A percentile compares a stretch with the other conserved stretches of the same genome.
Evolutionary conservation across 2,113 vertebrate species (phyloP).

Genomic region (Dendropsophus ebraccatus): DNA sequence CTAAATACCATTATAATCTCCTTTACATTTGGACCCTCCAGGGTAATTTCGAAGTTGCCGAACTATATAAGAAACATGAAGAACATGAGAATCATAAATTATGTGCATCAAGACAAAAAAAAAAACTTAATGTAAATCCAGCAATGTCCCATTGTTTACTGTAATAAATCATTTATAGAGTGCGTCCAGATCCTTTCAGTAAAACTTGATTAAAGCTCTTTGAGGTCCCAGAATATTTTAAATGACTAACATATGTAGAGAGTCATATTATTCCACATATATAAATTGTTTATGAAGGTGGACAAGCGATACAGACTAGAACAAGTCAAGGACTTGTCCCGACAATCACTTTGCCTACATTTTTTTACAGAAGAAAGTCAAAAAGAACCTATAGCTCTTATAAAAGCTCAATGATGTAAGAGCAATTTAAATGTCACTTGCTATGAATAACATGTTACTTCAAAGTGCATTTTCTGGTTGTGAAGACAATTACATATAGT

Average conservation of each 20-base stretch:
- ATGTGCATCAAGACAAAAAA: background rate
- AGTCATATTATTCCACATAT: background rate
- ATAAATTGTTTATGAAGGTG: slow-evolving; percentile 7
- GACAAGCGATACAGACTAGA: slow-evolving; percentile 4
- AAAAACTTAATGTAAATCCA: background rate
- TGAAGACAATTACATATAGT: slow-evolving; percentile 31
- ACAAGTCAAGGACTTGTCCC: slow-evolving; percentile 41
- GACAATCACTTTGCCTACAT: slow-evolving; percentile 18
- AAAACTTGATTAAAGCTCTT: background rate
- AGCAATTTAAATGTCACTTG: slow-evolving; percentile 47
- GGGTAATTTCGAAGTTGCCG: background rate
- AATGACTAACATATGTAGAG: slow-evolving; percentile 12
- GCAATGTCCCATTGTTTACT: background rate
- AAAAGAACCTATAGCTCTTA: slow-evolving; percentile 4
- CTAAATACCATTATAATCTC: background rate
- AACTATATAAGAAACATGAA: background rate
- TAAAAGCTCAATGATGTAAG: slow-evolving; percentile 36
- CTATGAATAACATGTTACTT: slow-evolving; percentile 24
- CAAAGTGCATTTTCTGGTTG: slow-evolving; percentile 37
- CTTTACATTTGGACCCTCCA: background rate
- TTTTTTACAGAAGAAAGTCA: slow-evolving; percentile 31
- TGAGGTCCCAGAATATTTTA: background rate
- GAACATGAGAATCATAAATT: background rate
- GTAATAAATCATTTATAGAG: slow-evolving; percentile 27
- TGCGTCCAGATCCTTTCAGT: slow-evolving; percentile 5